Evolutionary conservation across 2,113 vertebrate genomes (phyloP).

Genomic region (Tichodroma muraria): DNA sequence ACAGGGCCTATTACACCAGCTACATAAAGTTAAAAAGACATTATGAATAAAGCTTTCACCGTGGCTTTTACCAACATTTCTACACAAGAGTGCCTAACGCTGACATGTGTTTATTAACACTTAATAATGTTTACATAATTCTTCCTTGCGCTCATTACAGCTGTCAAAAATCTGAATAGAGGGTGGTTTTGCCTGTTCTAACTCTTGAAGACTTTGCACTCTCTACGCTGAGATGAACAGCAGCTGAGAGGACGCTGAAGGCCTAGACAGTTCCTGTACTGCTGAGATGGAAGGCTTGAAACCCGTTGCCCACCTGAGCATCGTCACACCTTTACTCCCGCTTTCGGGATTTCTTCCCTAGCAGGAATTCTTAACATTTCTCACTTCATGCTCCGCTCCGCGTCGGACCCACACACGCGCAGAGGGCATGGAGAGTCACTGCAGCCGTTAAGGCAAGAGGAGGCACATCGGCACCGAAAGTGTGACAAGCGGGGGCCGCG

Average conservation of each 20-base stretch:
- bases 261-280: background rate
- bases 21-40: constrained; percentile 76
- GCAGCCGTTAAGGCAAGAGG: background rate
- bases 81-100: constrained; percentile 63
- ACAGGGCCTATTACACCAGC: constrained; percentile 68
- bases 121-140: constrained; percentile 78
- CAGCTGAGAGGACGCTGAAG: background rate
- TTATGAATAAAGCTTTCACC: constrained; percentile 59
- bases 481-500: accelerated
- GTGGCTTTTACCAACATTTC: constrained; percentile 65
- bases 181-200: constrained; percentile 19
- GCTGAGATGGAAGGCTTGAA: background rate
- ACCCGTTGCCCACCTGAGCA: background rate
- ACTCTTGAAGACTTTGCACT: constrained; percentile 39
- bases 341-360: background rate
- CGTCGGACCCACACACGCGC: accelerated
- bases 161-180: constrained; percentile 68
- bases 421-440: accelerated
- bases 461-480: too few relatives aligned
- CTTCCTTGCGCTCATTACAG: constrained; percentile 68
- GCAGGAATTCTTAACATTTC: background rate
- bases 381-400: accelerated
- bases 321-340: background rate
- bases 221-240: background rate
- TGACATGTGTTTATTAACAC: constrained; percentile 72